Evolutionary conservation across 1,140 invertebrate species (phyloP).

Genomic region (Anadara kagoshimensis): DNA sequence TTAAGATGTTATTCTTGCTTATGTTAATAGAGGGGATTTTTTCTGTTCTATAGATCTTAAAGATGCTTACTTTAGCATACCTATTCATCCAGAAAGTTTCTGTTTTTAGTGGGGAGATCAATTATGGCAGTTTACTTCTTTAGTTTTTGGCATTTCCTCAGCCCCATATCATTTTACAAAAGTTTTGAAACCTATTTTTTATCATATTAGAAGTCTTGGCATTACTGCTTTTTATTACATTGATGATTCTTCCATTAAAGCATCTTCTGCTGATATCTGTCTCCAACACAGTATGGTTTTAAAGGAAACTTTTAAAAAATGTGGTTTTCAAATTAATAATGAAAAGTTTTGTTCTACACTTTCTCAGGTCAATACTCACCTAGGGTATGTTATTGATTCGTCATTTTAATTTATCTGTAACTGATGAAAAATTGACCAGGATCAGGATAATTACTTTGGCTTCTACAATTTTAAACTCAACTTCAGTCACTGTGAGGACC

Average conservation of each 20-base stretch:
- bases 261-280: too few species aligned
- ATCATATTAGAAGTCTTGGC: constrained; percentile 10
- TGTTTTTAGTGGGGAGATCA: constrained; percentile 15
- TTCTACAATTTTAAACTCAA: too few species aligned
- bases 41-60: constrained; percentile 28
- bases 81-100: constrained; percentile 19
- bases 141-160: constrained; percentile 28
- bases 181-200: constrained; percentile 20
- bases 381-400: too few species aligned
- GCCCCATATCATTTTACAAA: constrained; percentile 35
- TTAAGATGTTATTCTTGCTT: constrained; percentile 8
- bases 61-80: constrained; percentile 34
- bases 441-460: too few species aligned
- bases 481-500: too few species aligned
- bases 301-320: too few species aligned
- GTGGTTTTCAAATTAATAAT: too few species aligned
- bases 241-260: constrained; percentile 27
- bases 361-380: too few species aligned
- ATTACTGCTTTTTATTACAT: constrained; percentile 12
- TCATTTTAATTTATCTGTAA: too few species aligned
- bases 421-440: too few species aligned
- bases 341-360: too few species aligned
- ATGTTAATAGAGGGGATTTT: constrained; percentile 18
- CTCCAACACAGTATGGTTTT: too few species aligned
- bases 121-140: constrained; percentile 18